Conservation (phyloP, 2,888 invertebrate species). For the Dinocampus coccinellae region DNA sequence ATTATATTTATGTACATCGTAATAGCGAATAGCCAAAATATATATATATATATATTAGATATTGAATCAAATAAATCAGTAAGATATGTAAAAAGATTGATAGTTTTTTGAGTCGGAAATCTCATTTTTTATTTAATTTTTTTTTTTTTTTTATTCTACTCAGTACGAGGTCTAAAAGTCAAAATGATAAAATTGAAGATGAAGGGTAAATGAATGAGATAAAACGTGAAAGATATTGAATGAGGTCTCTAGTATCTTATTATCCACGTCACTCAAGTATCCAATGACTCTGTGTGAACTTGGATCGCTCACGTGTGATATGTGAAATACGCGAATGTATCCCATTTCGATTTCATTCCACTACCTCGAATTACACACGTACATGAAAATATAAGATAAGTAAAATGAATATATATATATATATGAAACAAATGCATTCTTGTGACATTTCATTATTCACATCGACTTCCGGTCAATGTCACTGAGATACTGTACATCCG, state of each 20-base stretch:
- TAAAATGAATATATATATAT: neutral
- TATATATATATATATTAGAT: neutral
- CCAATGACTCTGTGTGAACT: conserved; percentile 8
- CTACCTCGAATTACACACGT: neutral
- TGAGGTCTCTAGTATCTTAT: neutral
- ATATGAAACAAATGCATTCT: neutral
- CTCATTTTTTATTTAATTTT: neutral
- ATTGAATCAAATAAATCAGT: neutral
- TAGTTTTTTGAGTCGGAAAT: neutral
- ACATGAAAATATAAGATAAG: neutral
- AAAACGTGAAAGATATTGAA: neutral
- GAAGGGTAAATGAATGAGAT: neutral
- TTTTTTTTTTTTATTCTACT: neutral
- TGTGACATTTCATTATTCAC: neutral
- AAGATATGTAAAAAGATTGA: neutral
- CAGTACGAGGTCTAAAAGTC: conserved; percentile 1
- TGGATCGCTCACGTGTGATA: conserved; percentile 2
- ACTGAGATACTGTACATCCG: conserved; percentile 23
- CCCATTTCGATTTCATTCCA: neutral
- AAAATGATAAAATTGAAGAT: neutral
- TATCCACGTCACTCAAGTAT: conserved; percentile 1
- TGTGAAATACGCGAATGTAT: neutral
- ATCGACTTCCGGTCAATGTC: conserved; percentile 12
- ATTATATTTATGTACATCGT: too few relatives aligned
- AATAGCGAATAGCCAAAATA: too few relatives aligned